Base-by-base conservation (phyloP, 2,113 vertebrate species). In the Proterorhinus semilunaris region DNA sequence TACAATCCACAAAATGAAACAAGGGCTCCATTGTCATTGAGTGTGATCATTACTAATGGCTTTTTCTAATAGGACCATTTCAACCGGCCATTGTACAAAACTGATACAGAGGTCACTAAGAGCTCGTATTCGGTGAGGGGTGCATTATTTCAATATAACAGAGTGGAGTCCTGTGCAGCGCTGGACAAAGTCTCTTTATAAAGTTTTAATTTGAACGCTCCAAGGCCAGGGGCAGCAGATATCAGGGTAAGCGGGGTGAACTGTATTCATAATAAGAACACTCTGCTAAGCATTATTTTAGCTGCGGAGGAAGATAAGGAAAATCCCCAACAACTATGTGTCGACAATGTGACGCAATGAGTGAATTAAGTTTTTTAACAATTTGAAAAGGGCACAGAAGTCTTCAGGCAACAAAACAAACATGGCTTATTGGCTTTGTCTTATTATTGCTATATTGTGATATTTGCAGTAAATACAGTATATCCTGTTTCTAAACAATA, bases 251-350 rank as follows among this genome's bases (percentile, higher is more conserved):
- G 72, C 76, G n/a, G 62, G 66, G 81, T 74, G 62, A 85, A 72
- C 55, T 72, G 79, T 79, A 68, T 70, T 71, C 78, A 81, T 74
- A 75, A 78, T 55, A 2, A 70, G 51, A 53, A 79, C 59, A 71
- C 66, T 55, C 36, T 54, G 69, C 66, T 68, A 64, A 57, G 68
- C 66, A 72, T 1, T 63, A 57, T 77, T 72, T 54, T 16, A 42
- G 43, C 83, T 84, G 83, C 66, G 83, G 81, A 86, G 63, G 50
- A 68, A 69, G 85, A 87, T 87, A 81, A 87, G 75, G 68, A 16
- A 10, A 21, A 72, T 53, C 62, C 70, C 44, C 66, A 78, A 51
- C 27, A 72, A 58, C 42, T 13, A 75, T 81, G 27, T 36, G 27
- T 69, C 72, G 67, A 48, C 69, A 66, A 61, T 48, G 48, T 57